These are phyloP conservation scores for Catostomus latipinnis DNA, from an alignment of 2,797 vertebrate species.

Conservation along the genomic window DNA sequence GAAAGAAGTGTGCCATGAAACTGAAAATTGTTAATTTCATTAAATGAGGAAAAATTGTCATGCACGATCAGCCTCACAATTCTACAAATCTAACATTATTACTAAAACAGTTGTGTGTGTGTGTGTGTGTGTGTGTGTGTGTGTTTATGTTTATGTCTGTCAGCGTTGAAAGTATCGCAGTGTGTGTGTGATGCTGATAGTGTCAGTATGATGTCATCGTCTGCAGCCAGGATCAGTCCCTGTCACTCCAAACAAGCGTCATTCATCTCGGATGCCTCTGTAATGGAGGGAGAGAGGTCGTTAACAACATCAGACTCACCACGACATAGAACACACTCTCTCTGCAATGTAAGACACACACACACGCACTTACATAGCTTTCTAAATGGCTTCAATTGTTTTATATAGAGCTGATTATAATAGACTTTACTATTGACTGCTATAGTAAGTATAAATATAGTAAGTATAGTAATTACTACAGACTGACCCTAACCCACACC, in stretches of 20 bases:
- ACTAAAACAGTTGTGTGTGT: neutral
- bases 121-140: constrained; percentile 21
- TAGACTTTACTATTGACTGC: too few relatives aligned
- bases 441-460: too few relatives aligned
- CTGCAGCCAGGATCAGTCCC: constrained; percentile 93
- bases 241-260: constrained; percentile 96
- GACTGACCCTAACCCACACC: too few relatives aligned
- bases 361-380: too few relatives aligned
- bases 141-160: constrained; percentile 34
- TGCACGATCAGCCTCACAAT: too few relatives aligned
- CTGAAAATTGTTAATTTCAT: too few relatives aligned
- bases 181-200: constrained; percentile 57
- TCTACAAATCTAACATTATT: too few relatives aligned
- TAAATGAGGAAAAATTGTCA: neutral
- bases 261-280: constrained; percentile 92
- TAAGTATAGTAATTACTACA: too few relatives aligned
- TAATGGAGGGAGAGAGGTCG: constrained; percentile 91
- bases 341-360: constrained; percentile 92
- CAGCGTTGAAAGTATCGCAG: constrained; percentile 57
- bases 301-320: constrained; percentile 97
- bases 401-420: too few relatives aligned
- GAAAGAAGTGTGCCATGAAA: neutral
- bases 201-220: constrained; percentile 54
- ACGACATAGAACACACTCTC: constrained; percentile 96
- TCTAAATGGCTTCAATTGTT: too few relatives aligned